These are phyloP conservation scores for Eucriotettix oculatus DNA, from an alignment of 2,888 invertebrate genomes.

Conservation along the genomic window DNA sequence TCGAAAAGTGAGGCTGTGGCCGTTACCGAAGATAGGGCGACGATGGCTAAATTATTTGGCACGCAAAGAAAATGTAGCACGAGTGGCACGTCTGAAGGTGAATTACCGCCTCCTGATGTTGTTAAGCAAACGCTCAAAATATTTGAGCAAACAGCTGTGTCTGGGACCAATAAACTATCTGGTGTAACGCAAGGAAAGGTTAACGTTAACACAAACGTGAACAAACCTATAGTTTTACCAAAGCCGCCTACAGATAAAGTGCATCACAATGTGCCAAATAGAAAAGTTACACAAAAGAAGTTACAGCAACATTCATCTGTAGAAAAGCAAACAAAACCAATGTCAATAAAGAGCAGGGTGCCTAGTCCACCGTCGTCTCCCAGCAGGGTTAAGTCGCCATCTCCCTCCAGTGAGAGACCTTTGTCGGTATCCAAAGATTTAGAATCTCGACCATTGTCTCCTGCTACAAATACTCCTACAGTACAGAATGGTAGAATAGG, in stretches of 20 bases:
- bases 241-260: slow-evolving; percentile 17
- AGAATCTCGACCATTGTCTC: background rate
- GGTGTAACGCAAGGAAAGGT: background rate
- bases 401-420: slow-evolving; percentile 1
- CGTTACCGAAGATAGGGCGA: slow-evolving; percentile 8
- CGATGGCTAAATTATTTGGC: background rate
- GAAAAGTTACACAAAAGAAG: background rate
- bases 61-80: slow-evolving; percentile 14
- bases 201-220: slow-evolving; percentile 23
- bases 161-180: background rate
- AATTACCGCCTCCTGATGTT: slow-evolving; percentile 76
- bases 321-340: background rate
- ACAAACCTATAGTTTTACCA: slow-evolving; percentile 24
- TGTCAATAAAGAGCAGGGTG: background rate
- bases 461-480: background rate
- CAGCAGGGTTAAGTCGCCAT: slow-evolving; percentile 5
- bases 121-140: slow-evolving; percentile 72
- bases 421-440: background rate
- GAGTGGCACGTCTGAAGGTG: slow-evolving; percentile 45
- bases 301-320: background rate
- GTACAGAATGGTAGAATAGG: background rate
- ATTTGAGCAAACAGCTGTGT: slow-evolving; percentile 43
- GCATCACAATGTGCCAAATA: background rate
- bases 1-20: slow-evolving; percentile 3
- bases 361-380: background rate